Conservation (phyloP, 2,113 vertebrate genomes). For the Procavia capensis region DNA sequence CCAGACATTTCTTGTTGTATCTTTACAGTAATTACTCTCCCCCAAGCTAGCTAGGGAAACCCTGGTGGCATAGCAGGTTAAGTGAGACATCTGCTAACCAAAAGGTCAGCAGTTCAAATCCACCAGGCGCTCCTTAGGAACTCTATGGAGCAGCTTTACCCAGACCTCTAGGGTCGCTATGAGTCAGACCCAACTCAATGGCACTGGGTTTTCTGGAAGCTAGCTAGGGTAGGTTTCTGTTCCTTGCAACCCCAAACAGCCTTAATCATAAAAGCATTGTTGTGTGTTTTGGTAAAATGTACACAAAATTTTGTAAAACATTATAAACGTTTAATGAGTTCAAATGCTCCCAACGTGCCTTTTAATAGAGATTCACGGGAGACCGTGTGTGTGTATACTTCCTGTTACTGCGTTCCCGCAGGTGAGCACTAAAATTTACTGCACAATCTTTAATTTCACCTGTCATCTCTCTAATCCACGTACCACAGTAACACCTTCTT, state of each 20-base stretch:
- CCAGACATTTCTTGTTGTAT: not conserved
- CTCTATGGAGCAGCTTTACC: too few species aligned
- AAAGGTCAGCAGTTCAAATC: too few species aligned
- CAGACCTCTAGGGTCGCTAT: too few species aligned
- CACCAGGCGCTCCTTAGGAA: too few species aligned
- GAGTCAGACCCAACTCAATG: too few species aligned
- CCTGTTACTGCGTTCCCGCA: not conserved
- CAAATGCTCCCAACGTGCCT: not conserved
- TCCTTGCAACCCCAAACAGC: not conserved
- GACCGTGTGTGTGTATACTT: not conserved
- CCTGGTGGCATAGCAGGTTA: too few species aligned
- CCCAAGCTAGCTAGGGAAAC: not conserved
- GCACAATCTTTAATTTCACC: slow-evolving; percentile 14
- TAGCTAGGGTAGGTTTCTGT: slow-evolving; percentile 1
- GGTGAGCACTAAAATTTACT: slow-evolving; percentile 29
- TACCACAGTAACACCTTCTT: slow-evolving; percentile 60
- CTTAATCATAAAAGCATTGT: slow-evolving; percentile 4
- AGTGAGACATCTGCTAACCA: too few species aligned
- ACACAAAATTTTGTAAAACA: slow-evolving; percentile 25
- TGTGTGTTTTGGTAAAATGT: slow-evolving; percentile 48
- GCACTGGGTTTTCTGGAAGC: too few species aligned
- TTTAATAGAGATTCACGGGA: slow-evolving; percentile 41
- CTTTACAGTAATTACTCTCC: slow-evolving; percentile 37
- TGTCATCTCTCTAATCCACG: not conserved
- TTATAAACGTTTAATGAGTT: not conserved